These are phyloP conservation scores for Epirrita christyi DNA, from an alignment of 2,888 invertebrate species.

Conservation along the genomic window DNA sequence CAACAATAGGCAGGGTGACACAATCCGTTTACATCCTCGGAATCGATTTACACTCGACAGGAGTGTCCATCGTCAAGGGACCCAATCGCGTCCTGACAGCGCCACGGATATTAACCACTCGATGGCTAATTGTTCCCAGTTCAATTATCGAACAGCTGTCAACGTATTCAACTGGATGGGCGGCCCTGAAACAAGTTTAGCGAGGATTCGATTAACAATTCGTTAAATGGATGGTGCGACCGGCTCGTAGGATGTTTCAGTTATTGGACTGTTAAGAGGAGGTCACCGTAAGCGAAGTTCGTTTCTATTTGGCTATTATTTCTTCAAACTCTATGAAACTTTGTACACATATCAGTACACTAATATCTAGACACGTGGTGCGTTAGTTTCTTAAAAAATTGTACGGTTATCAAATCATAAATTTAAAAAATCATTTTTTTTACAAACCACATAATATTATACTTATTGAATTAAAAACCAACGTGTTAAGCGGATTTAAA, in stretches of 20 bases:
- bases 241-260: slow-evolving; percentile 9
- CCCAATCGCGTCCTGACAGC: slow-evolving; percentile 71
- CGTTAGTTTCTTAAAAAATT: too few relatives aligned
- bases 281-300: too few relatives aligned
- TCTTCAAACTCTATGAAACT: too few relatives aligned
- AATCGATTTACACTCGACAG: slow-evolving; percentile 75
- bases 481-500: too few relatives aligned
- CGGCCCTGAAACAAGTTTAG: slow-evolving; percentile 57
- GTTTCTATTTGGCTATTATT: slow-evolving; percentile 10
- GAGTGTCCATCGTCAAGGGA: slow-evolving; percentile 66
- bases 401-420: not conserved
- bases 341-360: too few relatives aligned
- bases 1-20: slow-evolving; percentile 16
- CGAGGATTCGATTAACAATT: slow-evolving; percentile 54
- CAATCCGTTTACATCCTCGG: slow-evolving; percentile 49
- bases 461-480: too few relatives aligned
- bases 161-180: slow-evolving; percentile 57
- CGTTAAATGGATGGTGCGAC: slow-evolving; percentile 42
- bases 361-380: too few relatives aligned
- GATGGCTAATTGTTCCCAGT: slow-evolving; percentile 80
- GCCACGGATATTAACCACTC: slow-evolving; percentile 80
- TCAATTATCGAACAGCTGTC: slow-evolving; percentile 82
- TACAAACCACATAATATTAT: too few relatives aligned
- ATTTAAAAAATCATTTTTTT: too few relatives aligned
- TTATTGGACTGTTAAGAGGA: slow-evolving; percentile 6